Conservation (phyloP, 2,113 vertebrate genomes). For the Pimephales promelas region DNA sequence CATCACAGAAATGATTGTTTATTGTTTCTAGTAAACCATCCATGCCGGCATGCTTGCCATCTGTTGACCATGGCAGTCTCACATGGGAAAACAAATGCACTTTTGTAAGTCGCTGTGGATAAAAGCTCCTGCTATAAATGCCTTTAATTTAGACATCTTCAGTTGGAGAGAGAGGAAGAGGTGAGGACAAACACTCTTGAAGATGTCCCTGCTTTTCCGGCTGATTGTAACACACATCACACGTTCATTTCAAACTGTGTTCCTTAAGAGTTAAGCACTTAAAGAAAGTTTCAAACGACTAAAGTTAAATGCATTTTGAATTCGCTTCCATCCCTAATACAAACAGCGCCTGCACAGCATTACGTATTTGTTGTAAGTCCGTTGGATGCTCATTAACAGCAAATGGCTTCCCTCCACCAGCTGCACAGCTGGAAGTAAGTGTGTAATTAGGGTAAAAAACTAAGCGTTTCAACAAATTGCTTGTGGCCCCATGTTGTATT, state of each 20-base stretch:
- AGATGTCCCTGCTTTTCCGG: constrained; percentile 32
- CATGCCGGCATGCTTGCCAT: background rate
- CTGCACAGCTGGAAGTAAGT: constrained; percentile 58
- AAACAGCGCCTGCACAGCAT: constrained; percentile 43
- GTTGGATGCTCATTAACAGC: constrained; percentile 61
- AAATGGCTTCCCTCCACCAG: constrained; percentile 57
- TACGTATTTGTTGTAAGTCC: constrained; percentile 51
- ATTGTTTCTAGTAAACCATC: constrained; percentile 1
- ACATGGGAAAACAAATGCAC: background rate
- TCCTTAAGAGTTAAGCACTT: constrained; percentile 34
- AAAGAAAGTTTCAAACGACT: constrained; percentile 57
- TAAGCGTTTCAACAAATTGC: constrained; percentile 60
- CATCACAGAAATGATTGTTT: too few relatives aligned
- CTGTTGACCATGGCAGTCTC: constrained; percentile 22
- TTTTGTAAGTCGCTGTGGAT: constrained; percentile 4
- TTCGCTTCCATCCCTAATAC: constrained; percentile 40
- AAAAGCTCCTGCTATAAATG: constrained; percentile 13
- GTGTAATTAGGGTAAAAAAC: constrained; percentile 61
- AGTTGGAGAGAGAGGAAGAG: background rate
- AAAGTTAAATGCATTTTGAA: constrained; percentile 52
- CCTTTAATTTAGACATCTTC: constrained; percentile 14
- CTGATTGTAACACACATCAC: constrained; percentile 50
- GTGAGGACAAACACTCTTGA: constrained; percentile 19
- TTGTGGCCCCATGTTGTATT: constrained; percentile 44
- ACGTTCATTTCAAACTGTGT: constrained; percentile 30